Evolutionary conservation across 2,113 vertebrate species (phyloP), one percentile per base, ranked within the genome.

Genomic region (Addax nasomaculatus): DNA sequence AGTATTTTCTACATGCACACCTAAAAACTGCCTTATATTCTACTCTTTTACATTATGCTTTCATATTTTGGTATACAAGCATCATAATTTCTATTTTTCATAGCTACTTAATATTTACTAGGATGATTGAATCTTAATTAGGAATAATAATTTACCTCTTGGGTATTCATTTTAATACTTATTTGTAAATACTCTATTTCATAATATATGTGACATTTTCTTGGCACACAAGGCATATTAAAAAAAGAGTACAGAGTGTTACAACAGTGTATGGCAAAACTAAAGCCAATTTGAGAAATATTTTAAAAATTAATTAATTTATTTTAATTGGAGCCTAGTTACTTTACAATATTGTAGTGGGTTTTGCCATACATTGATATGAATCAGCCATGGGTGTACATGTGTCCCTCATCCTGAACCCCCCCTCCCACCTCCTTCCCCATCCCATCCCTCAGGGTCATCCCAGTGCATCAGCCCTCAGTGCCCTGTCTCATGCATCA

Each of bases 251-350:
- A 73, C 86, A 73, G 17, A 29, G n/a, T 70, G 12, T 57, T 58
- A 45, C 3, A 58, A 17, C 14, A 7, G 9, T 55, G 3, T 60
- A 78, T 43, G 14, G 4, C 2, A 83, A 89, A 30, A 2, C 16
- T 90, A 86, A 87, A 93, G n/a, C 30, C 76, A 96, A 39, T 83
- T 39, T 89, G 67, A 51, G 3, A 33, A 83, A 89, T 47, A 39
- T 62, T 76, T 73, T 73, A 4, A 9, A 11, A 70, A 6, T 73
- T 67, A 5, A 67, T 67, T 67, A 0, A n/a, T n/a, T 67, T n/a
- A 23, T 70, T 36, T 70, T 70, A 70, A 11, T 70, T 70, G 9
- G n/a, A 70, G 19, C 19, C n/a, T 36, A 70, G 64, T 70, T 70
- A 70, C 17, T 70, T 36, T 70, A 70, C n/a, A 36, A 11, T 70